phyloP scores from a whole-genome alignment of 2,888 invertebrate species.

The Idaea biselata region DNA sequence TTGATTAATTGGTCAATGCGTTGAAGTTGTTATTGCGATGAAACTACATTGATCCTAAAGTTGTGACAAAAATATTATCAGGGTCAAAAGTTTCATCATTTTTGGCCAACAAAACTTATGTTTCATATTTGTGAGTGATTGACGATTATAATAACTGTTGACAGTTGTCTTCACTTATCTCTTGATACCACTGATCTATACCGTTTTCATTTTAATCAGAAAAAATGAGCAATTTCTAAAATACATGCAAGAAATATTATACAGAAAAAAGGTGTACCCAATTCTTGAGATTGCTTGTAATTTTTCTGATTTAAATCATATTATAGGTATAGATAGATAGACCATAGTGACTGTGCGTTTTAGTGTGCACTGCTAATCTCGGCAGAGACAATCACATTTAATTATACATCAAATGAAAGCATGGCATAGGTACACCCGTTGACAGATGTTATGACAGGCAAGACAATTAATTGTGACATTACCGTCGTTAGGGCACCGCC shows the following conservation, averaged over 20 bases:
- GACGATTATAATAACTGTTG: too few species aligned
- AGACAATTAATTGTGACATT: constrained; percentile 78
- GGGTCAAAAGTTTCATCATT: neutral
- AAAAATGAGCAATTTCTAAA: too few species aligned
- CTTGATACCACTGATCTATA: too few species aligned
- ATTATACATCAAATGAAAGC: constrained; percentile 61
- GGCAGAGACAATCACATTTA: constrained; percentile 45
- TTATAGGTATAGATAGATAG: too few species aligned
- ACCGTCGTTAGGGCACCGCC: constrained; percentile 69
- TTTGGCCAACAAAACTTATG: neutral
- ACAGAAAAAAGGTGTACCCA: too few species aligned
- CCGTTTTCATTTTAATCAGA: too few species aligned
- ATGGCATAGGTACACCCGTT: constrained; percentile 40
- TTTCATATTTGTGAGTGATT: neutral
- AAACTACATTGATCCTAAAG: neutral
- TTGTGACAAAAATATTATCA: neutral
- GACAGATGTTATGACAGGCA: constrained; percentile 79
- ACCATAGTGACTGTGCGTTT: too few species aligned
- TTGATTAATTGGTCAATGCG: neutral
- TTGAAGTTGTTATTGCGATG: neutral
- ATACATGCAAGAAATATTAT: too few species aligned
- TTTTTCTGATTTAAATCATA: too few species aligned
- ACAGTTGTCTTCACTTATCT: too few species aligned
- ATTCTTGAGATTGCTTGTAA: too few species aligned
- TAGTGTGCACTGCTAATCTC: constrained; percentile 7